These are phyloP conservation scores for Ailurus styani DNA, from an alignment of 2,113 vertebrate species.

Conservation along the genomic window DNA sequence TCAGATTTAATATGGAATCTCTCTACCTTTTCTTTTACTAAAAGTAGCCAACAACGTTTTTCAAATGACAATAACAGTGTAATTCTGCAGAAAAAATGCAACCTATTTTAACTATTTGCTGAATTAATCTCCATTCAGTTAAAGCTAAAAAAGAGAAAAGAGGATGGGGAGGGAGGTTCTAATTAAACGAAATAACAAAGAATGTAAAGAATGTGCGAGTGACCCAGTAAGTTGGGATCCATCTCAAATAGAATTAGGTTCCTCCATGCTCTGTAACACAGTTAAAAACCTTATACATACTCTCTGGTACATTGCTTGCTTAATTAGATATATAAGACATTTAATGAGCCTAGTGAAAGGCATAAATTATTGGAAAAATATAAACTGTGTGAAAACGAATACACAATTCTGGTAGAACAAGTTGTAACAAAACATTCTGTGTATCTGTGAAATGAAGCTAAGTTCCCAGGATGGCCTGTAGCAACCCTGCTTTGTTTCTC, in stretches of 20 bases:
- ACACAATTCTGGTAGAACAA: background rate
- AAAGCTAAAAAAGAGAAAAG: background rate
- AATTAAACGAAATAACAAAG: background rate
- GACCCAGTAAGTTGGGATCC: background rate
- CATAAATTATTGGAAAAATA: background rate
- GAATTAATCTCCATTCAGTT: background rate
- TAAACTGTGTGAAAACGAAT: background rate
- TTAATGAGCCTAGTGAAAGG: background rate
- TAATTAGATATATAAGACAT: background rate
- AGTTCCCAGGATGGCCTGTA: background rate
- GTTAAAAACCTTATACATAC: background rate
- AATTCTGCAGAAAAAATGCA: background rate
- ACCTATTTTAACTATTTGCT: background rate
- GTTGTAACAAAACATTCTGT: background rate
- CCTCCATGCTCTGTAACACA: background rate
- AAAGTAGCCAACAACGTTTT: constrained; percentile 26
- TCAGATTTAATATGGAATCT: background rate
- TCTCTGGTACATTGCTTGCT: background rate
- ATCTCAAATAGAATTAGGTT: background rate
- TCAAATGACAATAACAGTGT: background rate
- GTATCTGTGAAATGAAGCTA: background rate
- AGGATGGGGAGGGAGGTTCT: background rate
- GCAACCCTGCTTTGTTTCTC: background rate
- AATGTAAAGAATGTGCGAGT: background rate
- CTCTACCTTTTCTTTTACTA: background rate